These are phyloP conservation scores for Apamea epomidion DNA, from an alignment of 2,888 invertebrate genomes.

Conservation along the genomic window DNA sequence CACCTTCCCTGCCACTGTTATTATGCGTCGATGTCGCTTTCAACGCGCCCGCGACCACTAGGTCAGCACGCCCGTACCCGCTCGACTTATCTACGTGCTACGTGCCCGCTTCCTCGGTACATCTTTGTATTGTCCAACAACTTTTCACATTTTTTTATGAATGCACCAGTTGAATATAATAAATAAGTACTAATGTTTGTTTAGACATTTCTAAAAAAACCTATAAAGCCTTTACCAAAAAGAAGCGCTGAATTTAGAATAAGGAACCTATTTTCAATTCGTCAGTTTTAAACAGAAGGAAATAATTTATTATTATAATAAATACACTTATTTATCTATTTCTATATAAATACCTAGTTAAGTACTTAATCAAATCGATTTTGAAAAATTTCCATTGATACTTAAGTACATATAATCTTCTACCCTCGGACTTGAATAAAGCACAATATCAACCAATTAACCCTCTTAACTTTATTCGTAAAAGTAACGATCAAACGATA, in stretches of 20 bases:
- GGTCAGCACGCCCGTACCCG: conserved; percentile 78
- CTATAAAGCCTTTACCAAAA: background rate
- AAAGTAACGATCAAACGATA: conserved; percentile 11
- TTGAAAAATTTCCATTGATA: background rate
- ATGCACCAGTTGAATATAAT: background rate
- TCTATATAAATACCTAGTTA: background rate
- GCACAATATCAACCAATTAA: background rate
- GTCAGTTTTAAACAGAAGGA: background rate
- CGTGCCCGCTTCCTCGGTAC: conserved; percentile 24
- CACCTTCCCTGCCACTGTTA: conserved; percentile 85
- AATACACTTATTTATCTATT: background rate
- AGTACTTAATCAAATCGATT: background rate
- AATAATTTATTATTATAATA: background rate
- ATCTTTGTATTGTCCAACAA: conserved; percentile 12
- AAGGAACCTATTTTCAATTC: background rate
- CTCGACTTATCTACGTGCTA: conserved; percentile 40
- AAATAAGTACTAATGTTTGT: background rate
- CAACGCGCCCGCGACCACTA: conserved; percentile 82
- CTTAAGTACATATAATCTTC: background rate
- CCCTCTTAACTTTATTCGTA: background rate
- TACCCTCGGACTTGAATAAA: conserved; percentile 8
- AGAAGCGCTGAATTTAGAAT: background rate
- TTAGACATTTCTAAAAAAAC: background rate
- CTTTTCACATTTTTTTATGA: conserved; percentile 1
- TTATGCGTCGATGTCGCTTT: conserved; percentile 86